Percentiles rank a stretch among this genome's conserved stretches.
Evolutionary conservation across 2,888 invertebrate genomes (phyloP).

Genomic region (Zele albiditarsus): DNA sequence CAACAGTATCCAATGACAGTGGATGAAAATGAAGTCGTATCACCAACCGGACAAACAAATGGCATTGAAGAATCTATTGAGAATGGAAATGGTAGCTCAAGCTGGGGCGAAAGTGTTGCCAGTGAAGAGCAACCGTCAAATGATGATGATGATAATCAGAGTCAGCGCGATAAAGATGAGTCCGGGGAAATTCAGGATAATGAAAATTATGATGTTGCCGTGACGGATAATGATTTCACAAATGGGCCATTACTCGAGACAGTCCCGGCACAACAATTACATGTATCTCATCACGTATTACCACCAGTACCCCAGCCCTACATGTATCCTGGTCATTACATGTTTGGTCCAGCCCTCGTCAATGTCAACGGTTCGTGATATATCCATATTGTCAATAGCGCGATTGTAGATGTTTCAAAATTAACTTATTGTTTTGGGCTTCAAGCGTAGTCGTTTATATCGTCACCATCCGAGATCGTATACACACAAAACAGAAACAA

Average conservation of each 20-base stretch:
- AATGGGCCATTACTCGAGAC: constrained; percentile 52
- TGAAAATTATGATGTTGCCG: constrained; percentile 29
- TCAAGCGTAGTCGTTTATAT: not conserved
- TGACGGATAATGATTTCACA: not conserved
- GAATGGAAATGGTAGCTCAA: constrained; percentile 55
- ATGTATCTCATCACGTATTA: constrained; percentile 63
- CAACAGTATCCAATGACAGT: constrained; percentile 53
- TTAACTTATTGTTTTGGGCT: not conserved
- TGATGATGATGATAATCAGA: constrained; percentile 19
- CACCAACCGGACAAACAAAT: constrained; percentile 37
- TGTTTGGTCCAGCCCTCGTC: constrained; percentile 74
- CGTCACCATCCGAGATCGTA: not conserved
- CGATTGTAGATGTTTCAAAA: constrained; percentile 9
- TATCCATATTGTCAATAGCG: constrained; percentile 33
- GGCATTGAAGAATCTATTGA: constrained; percentile 52
- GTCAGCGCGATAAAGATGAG: constrained; percentile 32
- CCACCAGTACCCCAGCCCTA: constrained; percentile 67
- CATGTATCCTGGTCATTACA: constrained; percentile 74
- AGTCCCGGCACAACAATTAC: constrained; percentile 62
- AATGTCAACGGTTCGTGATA: constrained; percentile 73
- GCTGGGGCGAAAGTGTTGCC: constrained; percentile 60
- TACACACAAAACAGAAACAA: not conserved
- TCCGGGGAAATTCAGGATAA: constrained; percentile 23
- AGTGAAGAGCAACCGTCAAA: constrained; percentile 53
- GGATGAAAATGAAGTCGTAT: constrained; percentile 49